A percentile compares a stretch with the other conserved stretches of the same genome.
Conservation (phyloP, 2,113 vertebrate genomes). For the Scortum barcoo region DNA sequence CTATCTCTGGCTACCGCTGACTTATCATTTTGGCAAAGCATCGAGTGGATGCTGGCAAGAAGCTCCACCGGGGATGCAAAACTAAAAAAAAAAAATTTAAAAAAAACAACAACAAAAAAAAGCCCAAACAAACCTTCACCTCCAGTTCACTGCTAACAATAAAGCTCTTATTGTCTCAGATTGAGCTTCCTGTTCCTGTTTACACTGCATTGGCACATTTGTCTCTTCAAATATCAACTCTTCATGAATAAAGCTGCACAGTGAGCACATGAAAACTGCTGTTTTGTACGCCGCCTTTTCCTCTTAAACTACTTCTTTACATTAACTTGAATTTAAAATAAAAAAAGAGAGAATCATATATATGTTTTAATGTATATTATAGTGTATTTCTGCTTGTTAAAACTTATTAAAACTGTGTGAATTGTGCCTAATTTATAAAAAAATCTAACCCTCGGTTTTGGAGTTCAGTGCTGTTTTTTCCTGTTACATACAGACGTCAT, state of each 20-base stretch:
- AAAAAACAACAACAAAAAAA: too few species aligned
- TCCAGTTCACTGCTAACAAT: slow-evolving; percentile 21
- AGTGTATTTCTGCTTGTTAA: background rate
- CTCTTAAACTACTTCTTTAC: background rate
- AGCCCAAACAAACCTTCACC: slow-evolving; percentile 51
- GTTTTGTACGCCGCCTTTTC: background rate
- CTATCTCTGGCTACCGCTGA: slow-evolving; percentile 44
- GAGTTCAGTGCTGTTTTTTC: background rate
- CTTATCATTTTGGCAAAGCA: slow-evolving; percentile 15
- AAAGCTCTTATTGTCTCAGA: background rate
- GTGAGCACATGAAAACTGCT: background rate
- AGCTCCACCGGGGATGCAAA: slow-evolving; percentile 5
- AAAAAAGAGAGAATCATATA: background rate
- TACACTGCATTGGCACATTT: background rate
- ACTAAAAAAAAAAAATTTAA: too few species aligned
- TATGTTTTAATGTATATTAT: background rate
- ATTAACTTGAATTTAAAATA: background rate
- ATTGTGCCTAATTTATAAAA: too few species aligned
- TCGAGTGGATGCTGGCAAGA: slow-evolving; percentile 15
- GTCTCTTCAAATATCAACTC: background rate
- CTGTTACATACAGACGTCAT: background rate
- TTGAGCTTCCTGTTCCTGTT: background rate
- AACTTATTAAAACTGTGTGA: too few species aligned
- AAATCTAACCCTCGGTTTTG: background rate
- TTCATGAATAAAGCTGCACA: background rate